These are phyloP conservation scores for Halictus rubicundus DNA, from an alignment of 1,140 invertebrate genomes.

Conservation along the genomic window DNA sequence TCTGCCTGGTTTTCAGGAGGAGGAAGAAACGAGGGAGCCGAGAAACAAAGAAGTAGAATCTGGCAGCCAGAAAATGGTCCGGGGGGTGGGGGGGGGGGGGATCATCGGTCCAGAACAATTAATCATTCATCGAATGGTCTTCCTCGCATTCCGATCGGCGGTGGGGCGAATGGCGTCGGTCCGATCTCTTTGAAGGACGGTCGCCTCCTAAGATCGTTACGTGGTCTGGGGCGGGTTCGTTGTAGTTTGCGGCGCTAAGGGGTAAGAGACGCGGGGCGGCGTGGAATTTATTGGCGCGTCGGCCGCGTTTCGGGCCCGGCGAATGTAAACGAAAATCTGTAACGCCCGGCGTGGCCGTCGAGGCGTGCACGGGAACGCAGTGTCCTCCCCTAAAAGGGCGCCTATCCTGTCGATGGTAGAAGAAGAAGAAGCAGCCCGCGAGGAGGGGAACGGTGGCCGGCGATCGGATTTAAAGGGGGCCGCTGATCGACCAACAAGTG, in stretches of 20 bases:
- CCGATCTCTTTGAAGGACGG: conserved; percentile 50
- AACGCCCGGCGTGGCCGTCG: conserved; percentile 66
- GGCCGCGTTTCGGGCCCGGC: conserved; percentile 52
- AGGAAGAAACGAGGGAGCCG: no score
- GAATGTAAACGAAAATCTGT: conserved; percentile 77
- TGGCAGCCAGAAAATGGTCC: neutral
- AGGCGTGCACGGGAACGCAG: conserved; percentile 72
- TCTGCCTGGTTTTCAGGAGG: no score
- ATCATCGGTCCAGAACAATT: conserved; percentile 27
- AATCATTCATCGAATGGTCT: conserved; percentile 41
- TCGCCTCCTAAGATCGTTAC: conserved; percentile 2
- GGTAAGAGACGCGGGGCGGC: conserved; percentile 41
- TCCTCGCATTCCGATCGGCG: conserved; percentile 39
- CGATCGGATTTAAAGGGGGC: conserved; percentile 79
- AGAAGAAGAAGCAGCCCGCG: conserved; percentile 47
- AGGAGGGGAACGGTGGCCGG: conserved; percentile 65
- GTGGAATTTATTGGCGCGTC: conserved; percentile 66
- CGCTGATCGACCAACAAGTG: conserved; percentile 79
- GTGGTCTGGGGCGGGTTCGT: neutral
- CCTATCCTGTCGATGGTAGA: conserved; percentile 68
- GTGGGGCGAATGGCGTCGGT: conserved; percentile 17
- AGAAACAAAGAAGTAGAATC: no score
- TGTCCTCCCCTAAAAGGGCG: conserved; percentile 74
- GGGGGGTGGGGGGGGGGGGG: no score
- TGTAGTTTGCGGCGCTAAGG: conserved; percentile 58